Evolutionary conservation across 2,113 vertebrate species (phyloP), one percentile per base, ranked within the genome.

Genomic region (Paraplagusia blochii): DNA sequence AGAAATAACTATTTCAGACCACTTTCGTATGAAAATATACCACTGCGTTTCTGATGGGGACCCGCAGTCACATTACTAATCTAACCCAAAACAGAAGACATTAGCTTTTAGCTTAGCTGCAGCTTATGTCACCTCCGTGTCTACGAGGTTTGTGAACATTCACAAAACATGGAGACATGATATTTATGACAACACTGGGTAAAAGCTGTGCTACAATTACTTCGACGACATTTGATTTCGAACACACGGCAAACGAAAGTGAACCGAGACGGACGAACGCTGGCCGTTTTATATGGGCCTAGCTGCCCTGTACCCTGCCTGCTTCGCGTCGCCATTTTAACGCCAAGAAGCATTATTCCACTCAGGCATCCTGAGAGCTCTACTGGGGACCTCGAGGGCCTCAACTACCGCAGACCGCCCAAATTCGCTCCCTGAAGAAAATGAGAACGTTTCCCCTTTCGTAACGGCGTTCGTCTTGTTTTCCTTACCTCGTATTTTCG

Each of bases 381-480:
- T 90, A 87, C 86, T 86, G 81, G 86, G 89, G 91, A 91, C 90
- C 91, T 91, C 85, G 84, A 90, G 89, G 89, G 90, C 90, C 90
- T 89, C 35, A 67, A 63, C 59, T 17, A 57, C 62, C 51, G 55
- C 82, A 88, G 89, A 87, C 67, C 84, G 91, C 76, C 90, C 88
- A 57, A 76, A 82, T 72, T 33, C 75, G 75, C 79, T 85, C 85
- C 88, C 85, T 82, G 85, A 89, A 82, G 79, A 85, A 88, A 89
- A 91, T 85, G 1, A 76, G 78, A 73, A 74, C 4, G 53, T 36
- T 71, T 65, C 53, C 13, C 42, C 1, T 35, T 4, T 17, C 22
- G 47, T 8, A 53, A 40, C 14, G 11, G 36, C 12, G 69, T 10
- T 55, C 55, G 4, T 29, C 5, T 15, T 14, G 53, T 87, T 85